Percentiles rank a stretch among this genome's conserved stretches.
Evolutionary conservation across 2,797 vertebrate genomes (phyloP).

Genomic region (Cuniculus paca): DNA sequence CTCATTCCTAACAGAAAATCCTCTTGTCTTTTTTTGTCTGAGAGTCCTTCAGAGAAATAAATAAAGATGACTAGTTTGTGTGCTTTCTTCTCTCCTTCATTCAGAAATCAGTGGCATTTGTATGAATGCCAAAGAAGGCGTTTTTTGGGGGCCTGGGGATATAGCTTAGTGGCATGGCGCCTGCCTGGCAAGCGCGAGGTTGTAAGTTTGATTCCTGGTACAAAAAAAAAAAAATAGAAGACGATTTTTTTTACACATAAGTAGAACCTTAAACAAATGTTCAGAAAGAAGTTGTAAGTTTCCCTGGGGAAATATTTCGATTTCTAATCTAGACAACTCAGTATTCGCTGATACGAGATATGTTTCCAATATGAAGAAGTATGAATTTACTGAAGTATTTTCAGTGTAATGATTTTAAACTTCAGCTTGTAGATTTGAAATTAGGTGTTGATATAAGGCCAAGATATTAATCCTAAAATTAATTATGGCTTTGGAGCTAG

Average conservation of each 20-base stretch:
- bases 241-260: neutral
- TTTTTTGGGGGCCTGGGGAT: too few relatives aligned
- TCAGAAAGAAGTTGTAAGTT: neutral
- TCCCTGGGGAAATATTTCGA: neutral
- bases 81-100: neutral
- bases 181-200: too few relatives aligned
- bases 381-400: constrained; percentile 18
- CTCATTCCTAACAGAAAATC: neutral
- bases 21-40: neutral
- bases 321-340: neutral
- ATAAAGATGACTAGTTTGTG: neutral
- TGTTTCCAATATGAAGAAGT: constrained; percentile 27
- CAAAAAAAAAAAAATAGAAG: neutral
- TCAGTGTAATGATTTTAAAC: constrained; percentile 22
- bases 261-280: neutral
- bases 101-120: neutral
- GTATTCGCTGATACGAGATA: neutral
- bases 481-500: neutral
- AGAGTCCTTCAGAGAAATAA: neutral
- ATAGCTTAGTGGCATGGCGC: too few relatives aligned
- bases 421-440: neutral
- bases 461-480: constrained; percentile 23
- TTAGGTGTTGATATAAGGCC: neutral
- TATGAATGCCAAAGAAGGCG: neutral
- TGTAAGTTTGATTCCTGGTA: too few relatives aligned